Evolutionary conservation across 2,113 vertebrate species (phyloP).

Genomic region (Grammomys dolichurus): DNA sequence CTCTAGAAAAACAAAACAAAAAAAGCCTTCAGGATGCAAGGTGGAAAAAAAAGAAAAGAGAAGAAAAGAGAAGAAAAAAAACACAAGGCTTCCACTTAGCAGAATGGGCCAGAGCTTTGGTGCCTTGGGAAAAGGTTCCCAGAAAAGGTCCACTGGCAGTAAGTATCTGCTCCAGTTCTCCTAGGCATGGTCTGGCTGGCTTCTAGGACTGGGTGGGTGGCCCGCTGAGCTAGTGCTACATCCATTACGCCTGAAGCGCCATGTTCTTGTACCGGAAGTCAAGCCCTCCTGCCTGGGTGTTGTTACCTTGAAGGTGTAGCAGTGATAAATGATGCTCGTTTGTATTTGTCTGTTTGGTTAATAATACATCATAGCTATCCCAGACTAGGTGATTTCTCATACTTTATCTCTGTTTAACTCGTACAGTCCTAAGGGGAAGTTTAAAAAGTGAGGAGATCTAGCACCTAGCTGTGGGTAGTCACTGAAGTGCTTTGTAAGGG

Average conservation of each 20-base stretch:
- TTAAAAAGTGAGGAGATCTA: not conserved
- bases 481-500: not conserved
- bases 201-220: not conserved
- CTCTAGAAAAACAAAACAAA: not conserved
- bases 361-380: not conserved
- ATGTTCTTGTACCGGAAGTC: not conserved
- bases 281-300: not conserved
- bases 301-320: not conserved
- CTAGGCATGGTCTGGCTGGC: not conserved
- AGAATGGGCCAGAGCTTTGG: not conserved
- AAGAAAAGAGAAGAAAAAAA: not conserved
- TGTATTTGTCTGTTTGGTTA: slow-evolving; percentile 30
- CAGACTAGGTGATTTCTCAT: not conserved
- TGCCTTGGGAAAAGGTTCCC: not conserved
- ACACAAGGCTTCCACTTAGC: not conserved
- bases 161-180: not conserved
- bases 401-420: not conserved
- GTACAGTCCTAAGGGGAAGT: not conserved
- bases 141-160: not conserved
- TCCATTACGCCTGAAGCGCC: not conserved
- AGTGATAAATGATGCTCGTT: not conserved
- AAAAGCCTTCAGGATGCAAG: not conserved
- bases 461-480: not conserved
- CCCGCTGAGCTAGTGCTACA: too few relatives aligned
- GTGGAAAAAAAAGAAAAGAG: not conserved